Evolutionary conservation across 2,888 invertebrate genomes (phyloP), one percentile per base, ranked within the genome.

Genomic region (Brachyopa scutellaris): DNA sequence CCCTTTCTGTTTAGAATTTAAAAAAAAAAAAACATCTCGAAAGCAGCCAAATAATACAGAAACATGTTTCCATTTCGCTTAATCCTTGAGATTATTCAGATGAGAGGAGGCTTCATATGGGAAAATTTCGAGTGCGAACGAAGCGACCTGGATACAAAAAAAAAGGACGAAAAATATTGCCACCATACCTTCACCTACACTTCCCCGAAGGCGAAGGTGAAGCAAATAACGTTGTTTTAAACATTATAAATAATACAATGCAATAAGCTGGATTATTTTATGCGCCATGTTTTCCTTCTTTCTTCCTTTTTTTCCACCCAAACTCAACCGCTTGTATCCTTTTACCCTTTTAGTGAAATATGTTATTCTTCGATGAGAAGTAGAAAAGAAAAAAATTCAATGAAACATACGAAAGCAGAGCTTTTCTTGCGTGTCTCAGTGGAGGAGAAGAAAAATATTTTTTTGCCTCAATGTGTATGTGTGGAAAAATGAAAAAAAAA

Each of bases 191-290:
- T n/a, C n/a, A n/a, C n/a, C n/a, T n/a, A n/a, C 62, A 40, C 55
- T 21, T 21, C 21, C n/a, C 67, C 55, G 11, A 38, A 45, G 45
- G 40, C 42, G 23, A 51, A 72, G 78, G 59, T 73, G 73, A 42
- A 55, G 64, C 64, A 66, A 72, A 77, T 77, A 72, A 64, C 45
- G 59, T 62, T 59, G 55, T 47, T 82, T 82, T 53, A 82, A 77
- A 70, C 62, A 76, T 82, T 77, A 77, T 70, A 82, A 82, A 77
- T 77, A 77, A 82, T 69, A 64, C 69, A 82, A 76, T 82, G 26
- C 77, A 70, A 70, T 70, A 70, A 66, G 82, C 59, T 51, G 64
- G 76, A 69, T 66, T 77, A 77, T 77, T 80, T 74, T 69, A 74
- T 74, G 55, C 77, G 79, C 61, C 61, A 55, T 67, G 53, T 57